These are phyloP conservation scores for Aptenodytes forsteri DNA, from an alignment of 2,113 vertebrate genomes.

Conservation along the genomic window DNA sequence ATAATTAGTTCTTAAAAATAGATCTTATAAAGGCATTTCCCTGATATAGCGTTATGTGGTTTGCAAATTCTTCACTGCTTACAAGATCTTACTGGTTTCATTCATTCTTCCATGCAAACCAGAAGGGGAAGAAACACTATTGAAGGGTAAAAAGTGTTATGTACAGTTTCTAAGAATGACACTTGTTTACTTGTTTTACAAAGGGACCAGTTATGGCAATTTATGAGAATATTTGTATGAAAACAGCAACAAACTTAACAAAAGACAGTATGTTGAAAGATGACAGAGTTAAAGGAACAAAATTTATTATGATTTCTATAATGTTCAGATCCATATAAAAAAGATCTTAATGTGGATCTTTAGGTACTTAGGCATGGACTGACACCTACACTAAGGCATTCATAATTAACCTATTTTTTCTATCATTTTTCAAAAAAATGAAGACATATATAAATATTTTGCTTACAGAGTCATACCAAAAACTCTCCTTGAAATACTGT, in stretches of 20 bases:
- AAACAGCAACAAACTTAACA: not conserved
- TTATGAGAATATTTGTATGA: not conserved
- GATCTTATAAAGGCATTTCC: not conserved
- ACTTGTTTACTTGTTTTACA: not conserved
- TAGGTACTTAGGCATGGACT: not conserved
- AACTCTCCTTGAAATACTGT: not conserved
- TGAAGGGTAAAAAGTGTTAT: not conserved
- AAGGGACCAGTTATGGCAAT: not conserved
- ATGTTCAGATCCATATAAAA: not conserved
- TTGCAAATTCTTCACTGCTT: not conserved
- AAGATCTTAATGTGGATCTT: not conserved
- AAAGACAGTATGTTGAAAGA: not conserved
- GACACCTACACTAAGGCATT: not conserved
- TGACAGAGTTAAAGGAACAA: not conserved
- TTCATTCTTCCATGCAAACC: not conserved
- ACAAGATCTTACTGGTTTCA: not conserved
- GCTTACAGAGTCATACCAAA: not conserved
- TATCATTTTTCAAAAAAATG: not conserved
- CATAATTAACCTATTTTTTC: not conserved
- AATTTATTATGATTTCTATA: not conserved
- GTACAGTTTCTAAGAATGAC: not conserved
- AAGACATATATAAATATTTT: not conserved
- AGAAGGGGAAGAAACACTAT: not conserved
- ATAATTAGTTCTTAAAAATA: not conserved
- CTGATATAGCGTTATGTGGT: not conserved